A percentile compares a stretch with the other conserved stretches of the same genome.
phyloP scores from a whole-genome alignment of 1,140 invertebrate genomes.

The Platyura marginata region DNA sequence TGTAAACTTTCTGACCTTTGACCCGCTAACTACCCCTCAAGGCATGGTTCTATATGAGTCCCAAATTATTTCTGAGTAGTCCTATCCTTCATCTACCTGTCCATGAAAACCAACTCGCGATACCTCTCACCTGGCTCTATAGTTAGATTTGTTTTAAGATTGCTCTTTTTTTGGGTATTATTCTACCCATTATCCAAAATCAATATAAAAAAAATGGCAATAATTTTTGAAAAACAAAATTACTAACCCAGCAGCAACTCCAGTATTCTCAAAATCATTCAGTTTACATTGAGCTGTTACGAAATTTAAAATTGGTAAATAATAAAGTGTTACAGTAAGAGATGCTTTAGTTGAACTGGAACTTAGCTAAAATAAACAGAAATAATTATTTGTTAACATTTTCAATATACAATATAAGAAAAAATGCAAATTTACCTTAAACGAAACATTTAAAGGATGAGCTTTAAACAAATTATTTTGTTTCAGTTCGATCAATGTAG shows the following conservation, averaged over 20 bases:
- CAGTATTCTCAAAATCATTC: slow-evolving; percentile 5
- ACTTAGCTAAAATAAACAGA: slow-evolving; percentile 33
- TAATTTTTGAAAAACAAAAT: no score
- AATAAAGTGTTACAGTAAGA: slow-evolving; percentile 9
- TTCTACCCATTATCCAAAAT: no score
- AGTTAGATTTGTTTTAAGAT: no score
- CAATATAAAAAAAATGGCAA: not conserved
- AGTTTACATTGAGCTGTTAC: slow-evolving; percentile 27
- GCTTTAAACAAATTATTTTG: slow-evolving; percentile 45
- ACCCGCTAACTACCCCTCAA: no score
- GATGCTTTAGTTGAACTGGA: not conserved
- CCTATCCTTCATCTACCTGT: no score
- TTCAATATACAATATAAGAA: no score
- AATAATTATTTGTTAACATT: slow-evolving; percentile 16
- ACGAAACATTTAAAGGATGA: slow-evolving; percentile 51
- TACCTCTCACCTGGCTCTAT: no score
- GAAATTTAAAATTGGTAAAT: slow-evolving; percentile 38
- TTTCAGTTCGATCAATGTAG: slow-evolving; percentile 32
- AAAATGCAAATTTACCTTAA: slow-evolving; percentile 28
- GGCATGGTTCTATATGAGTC: not conserved
- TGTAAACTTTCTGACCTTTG: no score
- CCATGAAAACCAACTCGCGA: no score
- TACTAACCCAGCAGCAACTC: not conserved
- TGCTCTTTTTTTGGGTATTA: no score
- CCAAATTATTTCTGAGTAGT: no score